Evolutionary conservation across 2,888 invertebrate genomes (phyloP).

Genomic region (Cyaniris semiargus): DNA sequence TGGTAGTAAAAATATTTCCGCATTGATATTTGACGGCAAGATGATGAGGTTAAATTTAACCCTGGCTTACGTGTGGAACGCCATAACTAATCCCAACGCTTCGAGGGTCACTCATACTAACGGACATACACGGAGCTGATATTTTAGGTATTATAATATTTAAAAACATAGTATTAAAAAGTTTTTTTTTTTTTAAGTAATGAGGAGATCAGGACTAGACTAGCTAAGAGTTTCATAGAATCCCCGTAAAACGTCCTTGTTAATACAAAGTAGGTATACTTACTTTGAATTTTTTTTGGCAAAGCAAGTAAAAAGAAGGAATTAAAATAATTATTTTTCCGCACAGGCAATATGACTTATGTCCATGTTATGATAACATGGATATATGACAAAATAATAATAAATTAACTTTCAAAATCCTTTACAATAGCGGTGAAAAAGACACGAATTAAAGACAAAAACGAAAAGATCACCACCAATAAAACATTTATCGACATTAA

Average conservation of each 20-base stretch:
- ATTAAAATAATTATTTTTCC: too few relatives aligned
- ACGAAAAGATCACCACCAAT: neutral
- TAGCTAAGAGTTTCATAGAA: too few relatives aligned
- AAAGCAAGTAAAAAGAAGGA: too few relatives aligned
- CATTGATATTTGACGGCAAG: neutral
- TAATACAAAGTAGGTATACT: too few relatives aligned
- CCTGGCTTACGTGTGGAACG: conserved; percentile 24
- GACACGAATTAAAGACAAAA: neutral
- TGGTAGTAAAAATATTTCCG: neutral
- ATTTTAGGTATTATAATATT: neutral
- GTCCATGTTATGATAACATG: too few relatives aligned
- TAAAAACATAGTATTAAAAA: neutral
- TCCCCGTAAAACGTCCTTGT: too few relatives aligned
- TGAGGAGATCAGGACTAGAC: too few relatives aligned
- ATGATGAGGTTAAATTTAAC: conserved; percentile 15
- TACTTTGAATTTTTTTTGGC: too few relatives aligned
- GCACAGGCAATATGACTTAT: too few relatives aligned
- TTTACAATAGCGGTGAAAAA: neutral
- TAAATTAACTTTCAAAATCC: too few relatives aligned
- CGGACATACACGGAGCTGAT: conserved; percentile 10
- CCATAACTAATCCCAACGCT: conserved; percentile 15
- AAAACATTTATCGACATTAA: neutral
- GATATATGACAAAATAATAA: too few relatives aligned
- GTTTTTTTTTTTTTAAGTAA: too few relatives aligned
- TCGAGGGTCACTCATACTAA: conserved; percentile 1